Evolutionary conservation across 2,888 invertebrate genomes (phyloP), one percentile per base, ranked within the genome.

Genomic region (Baccha elongata): DNA sequence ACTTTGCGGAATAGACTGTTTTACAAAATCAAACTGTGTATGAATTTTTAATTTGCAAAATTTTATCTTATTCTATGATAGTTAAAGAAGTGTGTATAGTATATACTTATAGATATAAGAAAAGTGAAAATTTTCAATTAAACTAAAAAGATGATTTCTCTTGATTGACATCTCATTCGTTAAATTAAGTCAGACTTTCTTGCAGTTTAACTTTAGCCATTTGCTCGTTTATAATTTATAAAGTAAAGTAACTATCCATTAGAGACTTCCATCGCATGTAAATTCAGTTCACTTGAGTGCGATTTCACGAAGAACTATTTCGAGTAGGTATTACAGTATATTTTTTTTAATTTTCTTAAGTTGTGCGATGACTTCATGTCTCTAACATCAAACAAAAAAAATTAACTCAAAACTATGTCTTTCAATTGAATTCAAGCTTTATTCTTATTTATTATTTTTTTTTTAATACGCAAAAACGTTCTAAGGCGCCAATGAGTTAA

Each of bases 211-310:
- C 19, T 53, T n/a, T 19, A 53, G 7, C 6, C 17, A 52, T 32
- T 15, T 37, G 23, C 40, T 11, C 40, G 40, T 15, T 40, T 55
- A n/a, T n/a, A n/a, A n/a, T n/a, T n/a, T n/a, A n/a, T n/a, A 10
- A 58, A 15, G 5, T 58, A 7, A 35, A 40, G 17, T 55, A 58
- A 19, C 19, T 42, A 40, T 69, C 64, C 55, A 55, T 68, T 64
- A 68, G 71, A 60, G 35, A 29, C 13, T 40, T 40, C 19, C 50
- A 40, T 60, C 50, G 37, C 15, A 80, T 75, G 75, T 65, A 71
- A 71, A 75, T 60, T 69, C 13, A 29, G 52, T 42, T 65, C 65
- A 40, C 46, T 81, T 44, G 26, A 75, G 52, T 75, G 65, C 40
- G 46, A 71, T 60, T 19, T 40, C 23, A 40, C 6, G 10, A 58